Evolutionary conservation across 1,140 invertebrate genomes (phyloP), one percentile per base, ranked within the genome.

Genomic region (Trichonephila clavata): DNA sequence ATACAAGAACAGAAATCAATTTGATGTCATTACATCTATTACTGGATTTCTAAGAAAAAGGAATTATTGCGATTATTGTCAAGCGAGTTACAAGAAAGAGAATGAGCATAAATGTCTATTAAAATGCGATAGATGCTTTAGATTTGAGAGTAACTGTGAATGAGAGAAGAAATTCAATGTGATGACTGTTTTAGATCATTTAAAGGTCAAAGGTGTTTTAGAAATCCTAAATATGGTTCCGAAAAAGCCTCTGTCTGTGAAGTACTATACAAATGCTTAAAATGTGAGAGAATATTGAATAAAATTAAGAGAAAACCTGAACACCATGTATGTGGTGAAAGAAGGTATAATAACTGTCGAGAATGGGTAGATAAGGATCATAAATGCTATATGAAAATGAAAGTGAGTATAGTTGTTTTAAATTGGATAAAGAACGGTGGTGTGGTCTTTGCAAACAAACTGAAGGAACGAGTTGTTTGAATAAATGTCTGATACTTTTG

Each of bases 21-120:
- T 86, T 65, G 24, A 68, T 87, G 60, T 87, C 0, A 87, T 87
- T 87, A 87, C 86, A 43, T 21, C 61, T 50, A 87, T 87, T 60
- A 68, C 61, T 3, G 86, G 61, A 61, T 68, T 68, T 87, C 68
- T 50, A 65, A 61, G 60, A n/a, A 65, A 87, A 87, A 65, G 50
- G 43, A 63, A 65, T 65, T 87, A 87, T 68, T 65, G 86, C 4
- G 27, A 65, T 65, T 65, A 65, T 68, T 87, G 86, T 63, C 57
- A 50, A n/a, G n/a, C n/a, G n/a, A n/a, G n/a, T n/a, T n/a, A 87
- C 43, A 68, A 65, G n/a, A 68, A 27, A 87, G 20, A 8, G 4
- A 6, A 87, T 87, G 18, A 65, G 18, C 60, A 65, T 65, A 87
- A 87, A 68, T 68, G 86, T 65, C 5, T 24, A 61, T 87, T 87